These are phyloP conservation scores for Ditylenchus weischeri DNA, from an alignment of 2,888 invertebrate species.

Conservation along the genomic window DNA sequence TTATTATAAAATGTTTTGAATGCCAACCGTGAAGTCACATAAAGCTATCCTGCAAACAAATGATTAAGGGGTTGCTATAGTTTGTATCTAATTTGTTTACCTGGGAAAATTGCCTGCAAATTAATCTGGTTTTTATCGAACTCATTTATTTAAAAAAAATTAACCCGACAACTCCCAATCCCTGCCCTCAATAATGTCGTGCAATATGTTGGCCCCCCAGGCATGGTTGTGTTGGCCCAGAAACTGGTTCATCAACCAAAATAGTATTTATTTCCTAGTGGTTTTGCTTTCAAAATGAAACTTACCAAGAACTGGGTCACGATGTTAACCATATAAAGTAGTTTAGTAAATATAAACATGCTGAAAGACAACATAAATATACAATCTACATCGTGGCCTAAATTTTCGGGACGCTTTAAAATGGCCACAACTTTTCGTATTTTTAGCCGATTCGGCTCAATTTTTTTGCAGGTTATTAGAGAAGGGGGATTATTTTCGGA, in stretches of 20 bases:
- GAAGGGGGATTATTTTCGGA: no score
- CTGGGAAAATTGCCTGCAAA: no score
- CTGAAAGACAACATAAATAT: conserved; percentile 29
- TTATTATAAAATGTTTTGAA: background rate
- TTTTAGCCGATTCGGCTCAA: no score
- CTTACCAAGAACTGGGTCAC: conserved; percentile 45
- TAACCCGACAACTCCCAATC: conserved; percentile 56
- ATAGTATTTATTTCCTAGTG: no score
- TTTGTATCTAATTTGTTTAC: no score
- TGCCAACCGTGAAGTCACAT: conserved; percentile 53
- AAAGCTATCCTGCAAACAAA: conserved; percentile 45
- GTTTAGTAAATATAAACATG: conserved; percentile 51
- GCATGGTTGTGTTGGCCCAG: conserved; percentile 46
- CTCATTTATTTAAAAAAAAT: conserved; percentile 32
- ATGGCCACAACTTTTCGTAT: no score
- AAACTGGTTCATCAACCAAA: conserved; percentile 49
- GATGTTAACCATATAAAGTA: conserved; percentile 53
- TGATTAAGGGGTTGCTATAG: no score
- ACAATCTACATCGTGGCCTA: no score
- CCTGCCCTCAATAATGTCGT: conserved; percentile 48
- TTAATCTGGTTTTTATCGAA: no score
- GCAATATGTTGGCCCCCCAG: conserved; percentile 50
- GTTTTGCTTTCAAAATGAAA: no score
- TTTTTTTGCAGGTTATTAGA: no score
- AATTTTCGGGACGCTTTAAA: no score